Conservation (phyloP, 2,888 invertebrate genomes). For the Silvanus unidentatus region DNA sequence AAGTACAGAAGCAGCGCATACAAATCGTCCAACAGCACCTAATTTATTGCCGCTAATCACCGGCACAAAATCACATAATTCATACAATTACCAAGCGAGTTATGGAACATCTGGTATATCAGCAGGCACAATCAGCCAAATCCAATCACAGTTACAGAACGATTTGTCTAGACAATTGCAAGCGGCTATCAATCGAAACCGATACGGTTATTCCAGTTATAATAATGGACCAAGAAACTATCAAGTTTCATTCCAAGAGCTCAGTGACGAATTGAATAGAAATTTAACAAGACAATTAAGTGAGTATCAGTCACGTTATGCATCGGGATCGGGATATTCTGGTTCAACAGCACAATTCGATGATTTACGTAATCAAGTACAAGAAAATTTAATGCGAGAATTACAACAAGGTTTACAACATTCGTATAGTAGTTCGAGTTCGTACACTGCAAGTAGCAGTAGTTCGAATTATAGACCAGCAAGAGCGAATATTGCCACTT, state of each 20-base stretch:
- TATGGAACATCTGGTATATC: background rate
- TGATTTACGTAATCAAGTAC: constrained; percentile 34
- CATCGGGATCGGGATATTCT: constrained; percentile 16
- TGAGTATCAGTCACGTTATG: constrained; percentile 16
- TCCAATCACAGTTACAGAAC: constrained; percentile 31
- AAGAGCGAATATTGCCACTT: constrained; percentile 15
- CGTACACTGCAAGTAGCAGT: constrained; percentile 27
- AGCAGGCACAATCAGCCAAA: constrained; percentile 16
- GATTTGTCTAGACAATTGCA: constrained; percentile 37
- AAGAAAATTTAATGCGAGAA: constrained; percentile 36
- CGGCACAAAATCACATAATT: constrained; percentile 6
- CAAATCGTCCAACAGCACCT: constrained; percentile 14
- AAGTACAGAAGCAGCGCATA: constrained; percentile 7
- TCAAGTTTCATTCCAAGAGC: constrained; percentile 29
- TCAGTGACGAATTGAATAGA: constrained; percentile 38
- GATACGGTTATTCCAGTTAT: constrained; percentile 17
- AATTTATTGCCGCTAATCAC: constrained; percentile 17
- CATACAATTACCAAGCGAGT: constrained; percentile 3
- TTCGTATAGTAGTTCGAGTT: constrained; percentile 30
- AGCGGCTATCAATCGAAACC: constrained; percentile 25
- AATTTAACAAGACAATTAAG: constrained; percentile 39
- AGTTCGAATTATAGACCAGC: constrained; percentile 25
- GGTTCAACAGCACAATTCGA: constrained; percentile 32
- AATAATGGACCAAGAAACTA: constrained; percentile 23
- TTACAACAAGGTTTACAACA: constrained; percentile 38